Evolutionary conservation across 35 echinoderm and acorn worm genomes (phyloP), one percentile per base, ranked within the genome.

Genomic region (Apostichopus japonicus): DNA sequence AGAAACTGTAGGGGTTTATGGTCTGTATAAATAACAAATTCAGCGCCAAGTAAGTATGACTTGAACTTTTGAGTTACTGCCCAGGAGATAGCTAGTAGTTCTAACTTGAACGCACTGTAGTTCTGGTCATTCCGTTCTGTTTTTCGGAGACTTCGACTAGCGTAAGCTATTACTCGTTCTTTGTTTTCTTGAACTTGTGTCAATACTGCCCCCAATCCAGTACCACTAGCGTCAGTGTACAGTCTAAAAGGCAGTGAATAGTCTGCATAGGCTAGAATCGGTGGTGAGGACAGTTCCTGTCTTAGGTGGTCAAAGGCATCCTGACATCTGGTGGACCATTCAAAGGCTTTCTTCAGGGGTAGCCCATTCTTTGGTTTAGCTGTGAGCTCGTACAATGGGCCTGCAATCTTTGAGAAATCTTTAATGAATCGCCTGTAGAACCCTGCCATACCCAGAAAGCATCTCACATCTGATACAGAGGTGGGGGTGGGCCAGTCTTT

Each of bases 381-480:
- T 10, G 77, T 92, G 22, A 96, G 27, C 0, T 24, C 65, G 80
- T 77, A 92, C 53, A 96, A 80, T 16, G 95, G 95, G 27, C 52
- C 53, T 21, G 93, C 83, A 55, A 92, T 77, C 81, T 84, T 92
- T 14, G 93, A 56, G 61, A 78, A 92, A 70, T 83, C 90, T 24
- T 83, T 73, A 13, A 96, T 87, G 59, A 96, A 94, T 17, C 87
- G 59, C 6, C 90, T 16, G 53, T 96, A 93, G 61, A 92, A 96
- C 4, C 92, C 88, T 4, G 90, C 90, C 51, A 96, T 90, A 5
- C 93, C 93, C 1, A 94, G 84, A 55, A 96, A 96, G 1, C 61
- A 15, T 55, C 89, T 53, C 1, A 92, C 59, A n/a, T n/a, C n/a
- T n/a, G n/a, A n/a, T n/a, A n/a, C n/a, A n/a, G n/a, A n/a, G n/a